phyloP scores from a whole-genome alignment of 2,888 invertebrate genomes.

The Acrocyrtus sp. region DNA sequence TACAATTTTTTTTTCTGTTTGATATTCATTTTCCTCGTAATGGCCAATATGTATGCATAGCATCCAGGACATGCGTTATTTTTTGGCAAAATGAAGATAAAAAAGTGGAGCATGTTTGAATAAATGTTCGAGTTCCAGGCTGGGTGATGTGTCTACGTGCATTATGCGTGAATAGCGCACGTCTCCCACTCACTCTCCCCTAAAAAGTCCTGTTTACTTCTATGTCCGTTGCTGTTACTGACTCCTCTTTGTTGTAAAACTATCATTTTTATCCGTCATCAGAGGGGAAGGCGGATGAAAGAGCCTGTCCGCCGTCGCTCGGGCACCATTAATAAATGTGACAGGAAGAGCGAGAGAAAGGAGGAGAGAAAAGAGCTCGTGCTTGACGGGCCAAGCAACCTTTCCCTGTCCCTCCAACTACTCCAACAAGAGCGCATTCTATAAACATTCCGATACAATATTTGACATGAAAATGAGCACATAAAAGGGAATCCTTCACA shows the following conservation, averaged over 20 bases:
- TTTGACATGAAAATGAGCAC: not conserved
- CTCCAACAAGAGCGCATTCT: not conserved
- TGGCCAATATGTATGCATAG: not conserved
- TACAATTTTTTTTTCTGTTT: not conserved
- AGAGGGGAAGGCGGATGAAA: conserved; percentile 54
- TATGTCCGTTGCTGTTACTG: conserved; percentile 22
- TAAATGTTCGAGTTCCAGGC: no score
- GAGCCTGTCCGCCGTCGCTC: conserved; percentile 55
- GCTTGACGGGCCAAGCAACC: conserved; percentile 21
- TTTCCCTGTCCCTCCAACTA: not conserved
- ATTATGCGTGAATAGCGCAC: no score
- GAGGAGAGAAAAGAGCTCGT: conserved; percentile 22
- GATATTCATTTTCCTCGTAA: not conserved
- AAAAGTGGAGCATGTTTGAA: conserved; percentile 4
- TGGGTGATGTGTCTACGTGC: conserved; percentile 13
- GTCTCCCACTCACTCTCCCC: no score
- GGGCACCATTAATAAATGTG: conserved; percentile 62
- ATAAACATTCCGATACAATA: not conserved
- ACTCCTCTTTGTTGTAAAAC: conserved; percentile 52
- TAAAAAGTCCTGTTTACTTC: no score
- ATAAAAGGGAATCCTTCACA: not conserved
- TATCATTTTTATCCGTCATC: conserved; percentile 61
- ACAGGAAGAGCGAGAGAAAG: conserved; percentile 41
- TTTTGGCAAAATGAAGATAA: not conserved
- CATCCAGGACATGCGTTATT: not conserved